Percentiles rank a stretch among this genome's conserved stretches.
Conservation (phyloP, 2,888 invertebrate species). For the Anoplius nigerrimus region DNA sequence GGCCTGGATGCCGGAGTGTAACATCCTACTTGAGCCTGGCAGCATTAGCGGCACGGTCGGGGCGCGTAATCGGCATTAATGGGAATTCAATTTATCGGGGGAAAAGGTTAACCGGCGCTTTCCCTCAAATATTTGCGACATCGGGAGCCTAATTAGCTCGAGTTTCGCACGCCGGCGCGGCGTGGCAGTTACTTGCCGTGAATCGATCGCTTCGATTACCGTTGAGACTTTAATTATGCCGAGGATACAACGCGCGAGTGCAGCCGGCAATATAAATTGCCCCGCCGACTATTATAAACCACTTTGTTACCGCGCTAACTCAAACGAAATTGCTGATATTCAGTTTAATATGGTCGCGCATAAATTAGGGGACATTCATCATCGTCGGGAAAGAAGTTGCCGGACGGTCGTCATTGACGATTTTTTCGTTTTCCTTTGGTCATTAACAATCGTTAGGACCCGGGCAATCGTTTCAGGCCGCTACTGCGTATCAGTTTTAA, state of each 20-base stretch:
- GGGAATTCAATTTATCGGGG: slow-evolving; percentile 49
- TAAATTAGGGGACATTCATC: slow-evolving; percentile 8
- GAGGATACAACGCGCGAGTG: background rate
- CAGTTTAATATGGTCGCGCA: slow-evolving; percentile 8
- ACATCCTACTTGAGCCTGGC: background rate
- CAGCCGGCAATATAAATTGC: slow-evolving; percentile 31
- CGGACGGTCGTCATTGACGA: no score
- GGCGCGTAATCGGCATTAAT: slow-evolving; percentile 47
- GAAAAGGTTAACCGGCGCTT: slow-evolving; percentile 45
- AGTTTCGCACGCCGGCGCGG: slow-evolving; percentile 19
- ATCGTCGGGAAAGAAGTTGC: background rate
- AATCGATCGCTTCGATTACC: slow-evolving; percentile 26
- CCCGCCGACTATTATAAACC: slow-evolving; percentile 16
- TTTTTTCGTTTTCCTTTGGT: no score
- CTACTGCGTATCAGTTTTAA: no score
- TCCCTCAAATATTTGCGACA: slow-evolving; percentile 49
- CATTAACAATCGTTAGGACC: no score
- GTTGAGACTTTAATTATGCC: slow-evolving; percentile 37
- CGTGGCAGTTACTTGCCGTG: slow-evolving; percentile 9
- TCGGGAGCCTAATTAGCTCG: slow-evolving; percentile 34
- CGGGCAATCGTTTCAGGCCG: no score
- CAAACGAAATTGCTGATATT: slow-evolving; percentile 16
- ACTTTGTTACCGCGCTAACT: slow-evolving; percentile 17
- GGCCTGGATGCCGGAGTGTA: background rate
- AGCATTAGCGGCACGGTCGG: background rate